A percentile compares a stretch with the other conserved stretches of the same genome.
Evolutionary conservation across 2,797 vertebrate species (phyloP).

Genomic region (Onychomys arenicola): DNA sequence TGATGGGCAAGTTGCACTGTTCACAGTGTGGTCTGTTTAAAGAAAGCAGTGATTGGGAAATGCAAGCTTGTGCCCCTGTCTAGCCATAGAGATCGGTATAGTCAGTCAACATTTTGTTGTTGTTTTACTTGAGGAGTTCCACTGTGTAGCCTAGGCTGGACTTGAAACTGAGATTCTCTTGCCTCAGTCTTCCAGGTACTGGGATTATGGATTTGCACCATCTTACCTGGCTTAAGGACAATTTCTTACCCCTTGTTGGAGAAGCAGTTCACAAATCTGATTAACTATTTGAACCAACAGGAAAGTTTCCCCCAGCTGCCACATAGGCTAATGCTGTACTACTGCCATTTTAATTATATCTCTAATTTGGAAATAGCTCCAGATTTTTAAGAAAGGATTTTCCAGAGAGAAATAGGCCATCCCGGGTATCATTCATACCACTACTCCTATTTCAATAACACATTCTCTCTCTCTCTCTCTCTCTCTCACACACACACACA

Average conservation of each 20-base stretch:
- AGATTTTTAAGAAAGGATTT: neutral
- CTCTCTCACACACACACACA: no score
- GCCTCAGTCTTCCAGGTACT: neutral
- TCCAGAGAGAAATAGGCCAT: neutral
- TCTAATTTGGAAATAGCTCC: constrained; percentile 13
- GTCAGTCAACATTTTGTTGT: neutral
- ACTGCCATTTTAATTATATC: neutral
- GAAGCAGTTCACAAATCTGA: neutral
- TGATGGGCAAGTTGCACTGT: neutral
- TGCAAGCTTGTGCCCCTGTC: neutral
- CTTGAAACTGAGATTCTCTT: neutral
- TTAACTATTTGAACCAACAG: neutral
- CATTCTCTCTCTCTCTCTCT: no score
- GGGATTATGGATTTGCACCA: no score
- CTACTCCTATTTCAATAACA: neutral
- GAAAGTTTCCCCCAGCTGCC: neutral
- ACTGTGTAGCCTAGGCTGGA: neutral
- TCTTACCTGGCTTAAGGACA: neutral
- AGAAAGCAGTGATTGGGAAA: neutral
- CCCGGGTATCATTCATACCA: neutral
- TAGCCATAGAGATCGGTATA: no score
- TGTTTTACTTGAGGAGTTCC: neutral
- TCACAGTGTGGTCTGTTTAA: neutral
- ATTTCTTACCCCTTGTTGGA: neutral
- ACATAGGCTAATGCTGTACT: neutral